phyloP scores from a whole-genome alignment of 2,888 invertebrate species.

The Cremastobaeus sp. region DNA sequence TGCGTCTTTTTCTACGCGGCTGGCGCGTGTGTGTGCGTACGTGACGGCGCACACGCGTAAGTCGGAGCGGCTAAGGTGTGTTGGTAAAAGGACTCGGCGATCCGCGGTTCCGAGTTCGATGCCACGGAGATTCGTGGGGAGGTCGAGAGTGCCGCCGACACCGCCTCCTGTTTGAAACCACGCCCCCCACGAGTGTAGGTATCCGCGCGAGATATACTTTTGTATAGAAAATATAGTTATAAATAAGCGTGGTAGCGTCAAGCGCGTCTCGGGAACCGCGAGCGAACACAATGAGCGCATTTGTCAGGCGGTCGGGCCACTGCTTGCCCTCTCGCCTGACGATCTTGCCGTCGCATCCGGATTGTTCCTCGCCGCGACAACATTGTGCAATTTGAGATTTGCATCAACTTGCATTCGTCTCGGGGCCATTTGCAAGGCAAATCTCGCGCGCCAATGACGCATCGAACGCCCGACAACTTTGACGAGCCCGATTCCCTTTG shows the following conservation, averaged over 20 bases:
- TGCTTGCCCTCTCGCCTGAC: slow-evolving; percentile 21
- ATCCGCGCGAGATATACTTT: slow-evolving; percentile 44
- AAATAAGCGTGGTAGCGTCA: slow-evolving; percentile 42
- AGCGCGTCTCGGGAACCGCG: slow-evolving; percentile 19
- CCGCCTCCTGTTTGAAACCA: slow-evolving; percentile 77
- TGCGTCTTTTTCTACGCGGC: slow-evolving; percentile 30
- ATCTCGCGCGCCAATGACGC: slow-evolving; percentile 22
- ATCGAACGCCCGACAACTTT: slow-evolving; percentile 11
- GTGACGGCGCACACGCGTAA: slow-evolving; percentile 6
- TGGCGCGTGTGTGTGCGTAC: background rate
- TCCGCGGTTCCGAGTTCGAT: slow-evolving; percentile 76
- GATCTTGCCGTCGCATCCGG: slow-evolving; percentile 37
- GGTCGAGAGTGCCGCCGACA: slow-evolving; percentile 69
- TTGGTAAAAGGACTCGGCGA: slow-evolving; percentile 71
- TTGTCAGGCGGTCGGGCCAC: slow-evolving; percentile 35
- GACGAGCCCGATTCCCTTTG: background rate
- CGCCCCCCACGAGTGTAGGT: slow-evolving; percentile 74
- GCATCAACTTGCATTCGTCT: slow-evolving; percentile 26
- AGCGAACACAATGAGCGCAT: slow-evolving; percentile 42
- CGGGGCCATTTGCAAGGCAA: slow-evolving; percentile 31
- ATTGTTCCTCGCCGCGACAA: slow-evolving; percentile 29
- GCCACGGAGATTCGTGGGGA: slow-evolving; percentile 69
- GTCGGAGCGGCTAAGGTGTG: slow-evolving; percentile 62
- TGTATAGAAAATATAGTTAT: slow-evolving; percentile 47
- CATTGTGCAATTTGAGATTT: slow-evolving; percentile 34